Evolutionary conservation across 1,140 invertebrate genomes (phyloP), one percentile per base, ranked within the genome.

Genomic region (Tetragnatha versicolor): DNA sequence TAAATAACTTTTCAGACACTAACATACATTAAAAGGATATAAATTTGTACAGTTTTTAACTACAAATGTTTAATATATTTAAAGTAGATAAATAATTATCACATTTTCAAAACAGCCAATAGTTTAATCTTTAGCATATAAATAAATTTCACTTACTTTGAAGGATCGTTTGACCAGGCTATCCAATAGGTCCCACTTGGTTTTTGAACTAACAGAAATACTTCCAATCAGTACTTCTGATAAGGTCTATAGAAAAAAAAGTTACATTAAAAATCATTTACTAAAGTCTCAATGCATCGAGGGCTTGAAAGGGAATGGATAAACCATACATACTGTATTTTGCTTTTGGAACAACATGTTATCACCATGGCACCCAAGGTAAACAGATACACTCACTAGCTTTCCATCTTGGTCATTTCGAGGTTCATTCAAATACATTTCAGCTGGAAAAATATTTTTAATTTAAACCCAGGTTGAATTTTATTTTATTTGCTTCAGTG

Each of bases 111-210:
- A n/a, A n/a, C n/a, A n/a, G n/a, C n/a, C n/a, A n/a, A n/a, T n/a
- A n/a, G n/a, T n/a, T n/a, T n/a, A n/a, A n/a, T n/a, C n/a, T n/a
- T n/a, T n/a, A n/a, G n/a, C n/a, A n/a, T n/a, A n/a, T n/a, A n/a
- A n/a, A n/a, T n/a, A 70, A 25, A 33, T 39, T 20, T 53, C 49
- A 49, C 77, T 84, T 82, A 89, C 90, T 85, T 98, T 98, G 84
- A 99, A 97, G 76, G 94, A 92, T 84, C 94, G 91, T 83, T 94
- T 89, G 58, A 98, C 92, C 77, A 93, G 92, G 81, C 93, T 93
- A 85, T 99, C 97, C 79, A 99, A 87, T 82, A 94, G 92, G 84
- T 95, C 93, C 97, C 97, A 99, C 37, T 93, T 95, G 0, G 94
- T 97, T 85, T 97, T 96, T 37, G 93, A 92, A 82, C 93, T 94